Percentiles rank a stretch among this genome's conserved stretches.
These are phyloP conservation scores for Dendrolimus kikuchii DNA, from an alignment of 1,140 invertebrate species.

Conservation along the genomic window DNA sequence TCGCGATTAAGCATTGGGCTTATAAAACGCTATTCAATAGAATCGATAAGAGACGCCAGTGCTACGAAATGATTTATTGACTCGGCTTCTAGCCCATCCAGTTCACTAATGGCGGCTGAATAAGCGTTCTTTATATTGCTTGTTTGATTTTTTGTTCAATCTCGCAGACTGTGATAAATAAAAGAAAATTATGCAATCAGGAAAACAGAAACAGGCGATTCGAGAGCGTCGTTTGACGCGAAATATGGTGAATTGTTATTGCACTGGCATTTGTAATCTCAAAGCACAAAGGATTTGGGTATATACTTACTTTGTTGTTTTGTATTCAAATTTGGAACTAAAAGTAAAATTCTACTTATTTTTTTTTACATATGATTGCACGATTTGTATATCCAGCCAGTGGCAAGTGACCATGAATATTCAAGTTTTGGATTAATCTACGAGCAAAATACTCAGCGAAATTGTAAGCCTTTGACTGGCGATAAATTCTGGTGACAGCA, in stretches of 20 bases:
- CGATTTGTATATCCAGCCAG: too few relatives aligned
- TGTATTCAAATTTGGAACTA: too few relatives aligned
- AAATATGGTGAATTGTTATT: conserved; percentile 1
- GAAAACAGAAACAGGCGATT: conserved; percentile 12
- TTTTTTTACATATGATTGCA: too few relatives aligned
- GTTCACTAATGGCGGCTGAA: conserved; percentile 46
- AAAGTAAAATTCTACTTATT: too few relatives aligned
- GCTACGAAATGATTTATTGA: conserved; percentile 57
- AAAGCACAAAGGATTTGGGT: too few relatives aligned
- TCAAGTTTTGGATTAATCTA: too few relatives aligned
- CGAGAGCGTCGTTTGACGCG: conserved; percentile 2
- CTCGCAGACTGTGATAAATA: conserved; percentile 19
- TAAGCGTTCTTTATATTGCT: conserved; percentile 31
- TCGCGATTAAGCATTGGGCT: conserved; percentile 23
- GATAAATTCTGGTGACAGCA: too few relatives aligned
- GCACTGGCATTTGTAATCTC: not conserved
- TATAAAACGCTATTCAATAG: conserved; percentile 53
- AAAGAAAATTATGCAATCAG: conserved; percentile 22
- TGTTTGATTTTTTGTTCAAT: conserved; percentile 22
- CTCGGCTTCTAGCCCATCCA: conserved; percentile 28
- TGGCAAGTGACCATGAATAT: too few relatives aligned
- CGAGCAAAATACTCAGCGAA: too few relatives aligned
- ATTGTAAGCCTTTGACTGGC: too few relatives aligned
- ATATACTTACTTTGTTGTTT: too few relatives aligned
- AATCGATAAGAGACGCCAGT: conserved; percentile 47